Conservation (phyloP, 2,888 invertebrate species). For the Hirtodrosophila alboralis region DNA sequence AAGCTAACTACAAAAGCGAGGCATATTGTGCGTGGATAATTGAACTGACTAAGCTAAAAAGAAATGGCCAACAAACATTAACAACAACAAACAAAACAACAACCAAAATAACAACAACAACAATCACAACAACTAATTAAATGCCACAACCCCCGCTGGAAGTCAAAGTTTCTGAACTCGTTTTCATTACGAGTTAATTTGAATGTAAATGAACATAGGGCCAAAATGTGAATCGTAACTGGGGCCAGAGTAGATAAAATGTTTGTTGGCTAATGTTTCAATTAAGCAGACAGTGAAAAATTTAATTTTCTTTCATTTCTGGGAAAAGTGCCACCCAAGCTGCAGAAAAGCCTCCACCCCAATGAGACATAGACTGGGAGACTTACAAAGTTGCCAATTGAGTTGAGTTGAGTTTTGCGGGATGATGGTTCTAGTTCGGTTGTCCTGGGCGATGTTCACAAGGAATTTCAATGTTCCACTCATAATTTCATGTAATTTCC, state of each 20-base stretch:
- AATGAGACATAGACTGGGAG: slow-evolving; percentile 1
- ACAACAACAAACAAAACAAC: slow-evolving; percentile 24
- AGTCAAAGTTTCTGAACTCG: slow-evolving; percentile 71
- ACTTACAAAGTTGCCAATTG: slow-evolving; percentile 43
- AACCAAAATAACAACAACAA: slow-evolving; percentile 28
- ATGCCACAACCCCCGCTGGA: slow-evolving; percentile 68
- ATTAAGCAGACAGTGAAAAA: slow-evolving; percentile 79
- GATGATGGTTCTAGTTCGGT: slow-evolving; percentile 41
- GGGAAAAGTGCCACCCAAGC: slow-evolving; percentile 51
- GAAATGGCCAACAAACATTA: slow-evolving; percentile 67
- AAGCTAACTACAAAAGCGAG: slow-evolving; percentile 19
- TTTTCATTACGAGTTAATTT: slow-evolving; percentile 82
- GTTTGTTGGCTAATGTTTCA: slow-evolving; percentile 80
- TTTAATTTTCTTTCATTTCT: slow-evolving; percentile 81
- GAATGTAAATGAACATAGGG: slow-evolving; percentile 79
- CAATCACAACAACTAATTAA: slow-evolving; percentile 77
- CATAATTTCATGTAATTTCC: slow-evolving; percentile 76
- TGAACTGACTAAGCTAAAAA: slow-evolving; percentile 51
- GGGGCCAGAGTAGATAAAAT: slow-evolving; percentile 54
- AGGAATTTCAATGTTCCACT: slow-evolving; percentile 76
- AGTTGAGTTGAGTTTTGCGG: no score
- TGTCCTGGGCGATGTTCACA: slow-evolving; percentile 77
- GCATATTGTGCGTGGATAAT: slow-evolving; percentile 56
- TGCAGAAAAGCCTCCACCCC: slow-evolving; percentile 13
- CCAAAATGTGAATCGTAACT: slow-evolving; percentile 4